Conservation (phyloP, 2,797 vertebrate genomes). For the Macrochelys suwanniensis region DNA sequence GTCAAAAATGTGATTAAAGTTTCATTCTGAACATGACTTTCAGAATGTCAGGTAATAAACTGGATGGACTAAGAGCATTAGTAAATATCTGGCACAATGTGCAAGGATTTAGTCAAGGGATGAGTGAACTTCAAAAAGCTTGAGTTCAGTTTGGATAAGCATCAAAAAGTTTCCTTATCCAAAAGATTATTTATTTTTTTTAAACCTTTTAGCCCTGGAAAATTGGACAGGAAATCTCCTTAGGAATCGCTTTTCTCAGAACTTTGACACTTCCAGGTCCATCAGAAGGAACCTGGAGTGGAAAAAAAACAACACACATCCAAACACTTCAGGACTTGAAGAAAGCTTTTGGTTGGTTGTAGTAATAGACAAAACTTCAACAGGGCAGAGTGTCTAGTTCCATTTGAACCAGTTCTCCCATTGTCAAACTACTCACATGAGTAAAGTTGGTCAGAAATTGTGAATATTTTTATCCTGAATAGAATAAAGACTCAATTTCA, state of each 20-base stretch:
- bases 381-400: background rate
- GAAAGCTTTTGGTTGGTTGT: background rate
- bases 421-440: background rate
- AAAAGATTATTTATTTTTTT: background rate
- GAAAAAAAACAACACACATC: background rate
- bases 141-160: background rate
- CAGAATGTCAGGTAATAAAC: background rate
- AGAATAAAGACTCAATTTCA: background rate
- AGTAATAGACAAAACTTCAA: background rate
- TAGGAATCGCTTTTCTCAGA: background rate
- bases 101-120: background rate
- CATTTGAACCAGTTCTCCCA: background rate
- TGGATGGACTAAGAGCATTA: background rate
- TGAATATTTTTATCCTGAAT: background rate
- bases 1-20: background rate
- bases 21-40: background rate
- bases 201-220: background rate
- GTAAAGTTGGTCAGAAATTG: background rate
- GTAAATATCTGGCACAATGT: background rate
- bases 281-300: background rate
- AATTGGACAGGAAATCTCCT: background rate
- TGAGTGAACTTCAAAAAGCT: background rate
- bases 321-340: background rate
- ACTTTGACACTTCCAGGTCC: background rate
- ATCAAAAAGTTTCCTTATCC: background rate